A percentile compares a stretch with the other conserved stretches of the same genome.
Conservation (phyloP, 2,113 vertebrate species). For the Myiozetetes cayanensis region DNA sequence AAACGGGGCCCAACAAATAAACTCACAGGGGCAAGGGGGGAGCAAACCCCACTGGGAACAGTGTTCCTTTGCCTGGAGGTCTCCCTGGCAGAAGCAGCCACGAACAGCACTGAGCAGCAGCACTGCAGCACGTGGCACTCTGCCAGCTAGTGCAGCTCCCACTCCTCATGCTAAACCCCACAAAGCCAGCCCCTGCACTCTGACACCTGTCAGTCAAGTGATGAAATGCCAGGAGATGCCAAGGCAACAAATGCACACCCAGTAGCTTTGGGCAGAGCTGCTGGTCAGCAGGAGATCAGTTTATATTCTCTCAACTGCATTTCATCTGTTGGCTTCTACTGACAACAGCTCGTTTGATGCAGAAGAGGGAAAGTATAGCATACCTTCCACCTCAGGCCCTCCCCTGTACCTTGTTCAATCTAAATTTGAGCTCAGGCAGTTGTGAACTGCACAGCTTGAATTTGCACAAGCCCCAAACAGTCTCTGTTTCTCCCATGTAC, state of each 20-base stretch:
- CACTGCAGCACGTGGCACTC: accelerated
- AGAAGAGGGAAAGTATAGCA: neutral
- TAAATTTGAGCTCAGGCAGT: neutral
- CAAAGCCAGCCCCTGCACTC: neutral
- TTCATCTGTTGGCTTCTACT: neutral
- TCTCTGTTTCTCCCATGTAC: neutral
- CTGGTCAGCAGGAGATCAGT: neutral
- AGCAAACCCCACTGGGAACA: conserved; percentile 12
- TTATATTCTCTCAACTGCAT: neutral
- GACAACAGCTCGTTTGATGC: neutral
- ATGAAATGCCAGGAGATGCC: accelerated
- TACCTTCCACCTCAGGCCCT: neutral
- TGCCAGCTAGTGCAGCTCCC: neutral
- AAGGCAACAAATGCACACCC: neutral
- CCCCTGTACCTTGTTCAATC: neutral
- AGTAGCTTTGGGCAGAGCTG: neutral
- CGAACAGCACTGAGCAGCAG: neutral
- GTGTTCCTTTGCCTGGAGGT: neutral
- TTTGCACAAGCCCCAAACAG: neutral
- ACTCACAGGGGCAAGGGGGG: conserved; percentile 67
- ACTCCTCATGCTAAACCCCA: neutral
- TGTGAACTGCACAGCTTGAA: neutral
- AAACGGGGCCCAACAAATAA: conserved; percentile 77
- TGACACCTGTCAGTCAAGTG: neutral
- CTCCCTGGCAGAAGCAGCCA: neutral